Base-by-base conservation (phyloP, 2,797 vertebrate genomes). In the Cygnus olor region DNA sequence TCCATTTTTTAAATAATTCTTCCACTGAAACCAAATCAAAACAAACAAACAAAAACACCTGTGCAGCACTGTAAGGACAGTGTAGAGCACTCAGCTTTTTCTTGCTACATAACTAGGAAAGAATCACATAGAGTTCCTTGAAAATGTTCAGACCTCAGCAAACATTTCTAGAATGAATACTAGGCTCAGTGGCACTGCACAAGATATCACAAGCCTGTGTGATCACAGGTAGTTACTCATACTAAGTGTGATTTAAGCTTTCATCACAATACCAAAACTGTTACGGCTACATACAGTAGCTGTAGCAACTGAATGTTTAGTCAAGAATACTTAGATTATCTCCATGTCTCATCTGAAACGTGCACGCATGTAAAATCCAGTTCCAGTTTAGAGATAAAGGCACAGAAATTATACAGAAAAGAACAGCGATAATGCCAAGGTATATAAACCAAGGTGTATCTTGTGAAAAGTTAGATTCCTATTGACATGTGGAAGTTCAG, bases 401-500 rank as follows among this genome's bases (percentile, higher is more conserved):
- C 70, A 85, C 45, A 68, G 54, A 89, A 93, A 94, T 89, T 56
- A 72, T 79, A 91, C 6, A 80, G 77, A 92, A 91, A 94, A 87
- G 38, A 88, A 21, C 47, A 47, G 42, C 10, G 51, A 86, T 57
- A 56, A 45, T 90, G 86, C 93, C 91, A 96, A 96, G 28, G 40
- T 74, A 96, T 79, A 96, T 83, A 93, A 89, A 42, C 32, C 40
- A 94, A 88, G 45, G 57, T 87, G 93, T 94, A 91, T 83, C 80
- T 87, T 92, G 64, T 88, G 73, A 95, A 96, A 94, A 96, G 45
- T 76, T 92, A 38, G 40, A 95, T 71, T 89, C 72, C 61, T 94
- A 85, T 90, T 88, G 85, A 93, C 92, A 94, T 87, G 76, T 82
- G 69, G 83, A 96, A 77, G 94, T 97, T 94, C 85, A 96, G 84